Evolutionary conservation across 2,113 vertebrate species (phyloP).

Genomic region (Tautogolabrus adspersus): DNA sequence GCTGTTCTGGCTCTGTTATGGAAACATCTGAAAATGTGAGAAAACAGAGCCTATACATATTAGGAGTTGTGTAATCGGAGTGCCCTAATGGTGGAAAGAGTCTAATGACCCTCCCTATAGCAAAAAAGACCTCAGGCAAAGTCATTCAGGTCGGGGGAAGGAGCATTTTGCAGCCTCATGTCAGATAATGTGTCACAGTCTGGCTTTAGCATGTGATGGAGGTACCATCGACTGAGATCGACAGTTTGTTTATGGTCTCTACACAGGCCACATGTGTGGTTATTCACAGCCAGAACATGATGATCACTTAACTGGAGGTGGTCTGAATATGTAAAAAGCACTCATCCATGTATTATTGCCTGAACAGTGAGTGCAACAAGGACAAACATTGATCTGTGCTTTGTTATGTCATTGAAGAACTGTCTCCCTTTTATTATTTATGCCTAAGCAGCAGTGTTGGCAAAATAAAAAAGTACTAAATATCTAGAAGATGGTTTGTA

Average conservation of each 20-base stretch:
- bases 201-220: slow-evolving; percentile 21
- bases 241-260: slow-evolving; percentile 15
- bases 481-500: background rate
- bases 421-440: slow-evolving; percentile 10
- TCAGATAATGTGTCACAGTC: slow-evolving; percentile 29
- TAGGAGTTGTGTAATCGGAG: background rate
- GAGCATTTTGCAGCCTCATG: slow-evolving; percentile 36
- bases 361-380: slow-evolving; percentile 13
- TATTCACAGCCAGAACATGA: slow-evolving; percentile 19
- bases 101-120: background rate
- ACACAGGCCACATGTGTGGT: slow-evolving; percentile 4
- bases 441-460: background rate
- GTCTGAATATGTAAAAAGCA: slow-evolving; percentile 52
- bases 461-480: background rate
- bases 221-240: slow-evolving; percentile 22
- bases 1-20: slow-evolving; percentile 2
- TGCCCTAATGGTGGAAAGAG: background rate
- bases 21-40: slow-evolving; percentile 16
- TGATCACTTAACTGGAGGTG: slow-evolving; percentile 39
- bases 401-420: background rate
- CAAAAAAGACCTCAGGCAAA: slow-evolving; percentile 60
- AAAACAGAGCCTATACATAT: slow-evolving; percentile 29
- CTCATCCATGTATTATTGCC: slow-evolving; percentile 4
- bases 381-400: slow-evolving; percentile 6
- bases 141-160: slow-evolving; percentile 49